Base-by-base conservation (phyloP, 1,140 invertebrate species). In the Luehdorfia chinensis region DNA sequence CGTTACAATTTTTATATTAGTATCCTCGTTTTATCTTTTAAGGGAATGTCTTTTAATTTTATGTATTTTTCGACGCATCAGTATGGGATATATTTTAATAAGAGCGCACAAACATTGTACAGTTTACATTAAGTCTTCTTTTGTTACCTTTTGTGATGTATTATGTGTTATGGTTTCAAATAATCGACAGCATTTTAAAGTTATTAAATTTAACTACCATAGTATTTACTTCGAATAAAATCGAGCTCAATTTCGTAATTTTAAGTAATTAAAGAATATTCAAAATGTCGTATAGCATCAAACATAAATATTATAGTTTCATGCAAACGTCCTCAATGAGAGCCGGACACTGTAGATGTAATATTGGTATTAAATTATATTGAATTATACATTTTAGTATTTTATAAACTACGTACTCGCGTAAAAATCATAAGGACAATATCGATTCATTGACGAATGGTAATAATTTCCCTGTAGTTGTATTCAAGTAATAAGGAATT, bases 351-450 rank as follows among this genome's bases (percentile, higher is more conserved):
- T 65, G 65, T 80, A 75, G 68, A 55, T 66, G 55, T 76, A 74
- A 66, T 59, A 66, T 75, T 58, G 59, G 56, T 68, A 55, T 62
- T 67, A 55, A 66, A 70, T 64, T 59, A 52, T 36, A 49, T 58
- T 55, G 52, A 66, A 66, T 75, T 75, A 80, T 79, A 78, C 69
- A 72, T 78, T 71, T 21, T 79, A 81, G 67, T 73, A 73, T 85
- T 83, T 85, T 74, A 77, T 80, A 80, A 80, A 79, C 75, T 71
- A 71, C 76, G 76, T 83, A 78, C 73, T 81, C 77, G 81, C 79
- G 79, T 85, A 84, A 84, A 77, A 83, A 75, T 75, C 64, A 75
- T 85, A 85, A 76, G 77, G 81, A 85, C 81, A 85, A 85, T 85
- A 85, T 85, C 74, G 71, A 81, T 78, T 65, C 55, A 72, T 67